Conservation (phyloP, 2,113 vertebrate species). For the Synchiropus splendidus region DNA sequence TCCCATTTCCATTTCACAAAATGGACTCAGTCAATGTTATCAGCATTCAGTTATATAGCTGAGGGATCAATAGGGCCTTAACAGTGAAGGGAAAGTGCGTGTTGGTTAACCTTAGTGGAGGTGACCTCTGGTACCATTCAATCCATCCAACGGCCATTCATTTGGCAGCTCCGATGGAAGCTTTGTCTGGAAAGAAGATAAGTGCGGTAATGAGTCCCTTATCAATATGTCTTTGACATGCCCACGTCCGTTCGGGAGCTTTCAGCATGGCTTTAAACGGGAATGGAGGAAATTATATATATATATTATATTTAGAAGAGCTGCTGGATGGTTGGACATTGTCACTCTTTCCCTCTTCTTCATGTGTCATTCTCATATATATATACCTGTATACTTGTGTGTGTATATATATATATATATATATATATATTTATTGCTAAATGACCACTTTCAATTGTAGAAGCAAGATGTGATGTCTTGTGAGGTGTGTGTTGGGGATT, state of each 20-base stretch:
- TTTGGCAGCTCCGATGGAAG: conserved; percentile 6
- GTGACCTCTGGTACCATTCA: conserved; percentile 18
- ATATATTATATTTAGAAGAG: no score
- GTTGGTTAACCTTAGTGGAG: conserved; percentile 17
- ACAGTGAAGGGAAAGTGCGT: conserved; percentile 9
- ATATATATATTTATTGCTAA: no score
- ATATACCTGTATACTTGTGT: no score
- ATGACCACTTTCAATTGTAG: no score
- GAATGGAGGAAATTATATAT: no score
- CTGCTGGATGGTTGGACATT: no score
- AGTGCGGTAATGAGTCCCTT: conserved; percentile 14
- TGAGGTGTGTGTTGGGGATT: no score
- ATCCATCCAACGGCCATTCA: conserved; percentile 3
- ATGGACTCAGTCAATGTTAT: conserved; percentile 22
- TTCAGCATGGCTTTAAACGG: conserved; percentile 3
- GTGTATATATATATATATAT: no score
- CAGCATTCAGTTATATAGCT: conserved; percentile 12
- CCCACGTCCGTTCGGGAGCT: no score
- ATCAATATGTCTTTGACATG: conserved; percentile 15
- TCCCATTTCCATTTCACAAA: conserved; percentile 21
- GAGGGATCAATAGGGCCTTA: conserved; percentile 26
- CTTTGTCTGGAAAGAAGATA: conserved; percentile 1
- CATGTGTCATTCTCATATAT: no score
- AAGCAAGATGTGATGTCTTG: no score
- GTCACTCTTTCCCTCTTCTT: no score